These are phyloP conservation scores for Drosophila punjabiensis DNA, from an alignment of 1,140 invertebrate genomes.

Conservation along the genomic window DNA sequence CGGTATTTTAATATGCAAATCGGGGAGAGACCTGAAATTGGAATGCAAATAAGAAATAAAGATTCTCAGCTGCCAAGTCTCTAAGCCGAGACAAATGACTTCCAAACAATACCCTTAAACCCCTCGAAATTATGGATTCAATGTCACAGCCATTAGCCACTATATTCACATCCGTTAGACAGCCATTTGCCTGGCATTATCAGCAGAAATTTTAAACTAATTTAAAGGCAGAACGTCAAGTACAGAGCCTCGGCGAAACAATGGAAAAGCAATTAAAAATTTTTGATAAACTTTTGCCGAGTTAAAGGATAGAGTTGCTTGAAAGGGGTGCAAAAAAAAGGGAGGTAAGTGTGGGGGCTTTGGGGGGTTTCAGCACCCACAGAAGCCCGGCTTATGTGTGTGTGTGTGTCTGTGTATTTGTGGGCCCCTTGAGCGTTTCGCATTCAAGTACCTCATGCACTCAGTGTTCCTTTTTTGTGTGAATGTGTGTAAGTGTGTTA, in stretches of 20 bases:
- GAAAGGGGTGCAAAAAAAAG: background rate
- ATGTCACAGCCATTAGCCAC: slow-evolving; percentile 44
- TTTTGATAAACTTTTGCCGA: slow-evolving; percentile 50
- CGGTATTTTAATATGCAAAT: slow-evolving; percentile 34
- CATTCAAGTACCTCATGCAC: slow-evolving; percentile 58
- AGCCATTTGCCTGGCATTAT: slow-evolving; percentile 42
- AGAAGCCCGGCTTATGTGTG: slow-evolving; percentile 21
- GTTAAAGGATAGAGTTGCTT: slow-evolving; percentile 15
- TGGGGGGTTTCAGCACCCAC: slow-evolving; percentile 7
- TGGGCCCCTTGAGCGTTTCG: slow-evolving; percentile 56
- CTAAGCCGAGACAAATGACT: slow-evolving; percentile 29
- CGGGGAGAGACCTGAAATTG: slow-evolving; percentile 14
- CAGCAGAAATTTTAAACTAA: slow-evolving; percentile 49
- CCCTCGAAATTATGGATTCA: slow-evolving; percentile 30
- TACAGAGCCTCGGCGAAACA: slow-evolving; percentile 36
- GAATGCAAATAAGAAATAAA: slow-evolving; percentile 32
- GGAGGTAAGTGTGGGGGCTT: background rate
- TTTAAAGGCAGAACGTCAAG: slow-evolving; percentile 38
- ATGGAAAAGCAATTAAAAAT: slow-evolving; percentile 77
- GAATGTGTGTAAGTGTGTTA: slow-evolving; percentile 2
- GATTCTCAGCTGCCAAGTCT: slow-evolving; percentile 10
- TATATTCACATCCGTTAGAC: slow-evolving; percentile 22
- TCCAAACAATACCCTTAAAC: slow-evolving; percentile 12
- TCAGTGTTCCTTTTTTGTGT: slow-evolving; percentile 18
- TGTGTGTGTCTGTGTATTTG: slow-evolving; percentile 13